Conservation (phyloP, 2,113 vertebrate genomes). For the Patagioenas fasciata region DNA sequence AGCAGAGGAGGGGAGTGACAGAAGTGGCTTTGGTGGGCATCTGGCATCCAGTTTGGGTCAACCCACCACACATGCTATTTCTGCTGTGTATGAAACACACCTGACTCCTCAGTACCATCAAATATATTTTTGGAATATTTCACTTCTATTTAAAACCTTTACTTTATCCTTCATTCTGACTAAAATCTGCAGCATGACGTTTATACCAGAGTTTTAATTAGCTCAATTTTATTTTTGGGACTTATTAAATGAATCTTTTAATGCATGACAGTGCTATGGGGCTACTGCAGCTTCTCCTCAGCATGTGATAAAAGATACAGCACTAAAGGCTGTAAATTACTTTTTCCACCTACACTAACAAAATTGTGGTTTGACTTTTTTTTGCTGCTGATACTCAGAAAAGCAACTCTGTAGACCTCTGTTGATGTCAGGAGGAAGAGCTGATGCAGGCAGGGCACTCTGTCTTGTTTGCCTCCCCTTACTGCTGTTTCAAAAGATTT, state of each 20-base stretch:
- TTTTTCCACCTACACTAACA: background rate
- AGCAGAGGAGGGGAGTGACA: background rate
- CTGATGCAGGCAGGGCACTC: background rate
- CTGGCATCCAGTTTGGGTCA: background rate
- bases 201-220: constrained; percentile 25
- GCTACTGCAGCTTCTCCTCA: background rate
- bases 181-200: background rate
- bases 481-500: background rate
- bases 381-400: background rate
- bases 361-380: background rate
- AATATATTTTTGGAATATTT: background rate
- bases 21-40: background rate
- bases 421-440: background rate
- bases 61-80: background rate
- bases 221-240: constrained; percentile 23
- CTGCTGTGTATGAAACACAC: background rate
- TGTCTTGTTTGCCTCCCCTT: background rate
- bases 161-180: background rate
- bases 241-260: background rate
- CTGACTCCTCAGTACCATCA: background rate
- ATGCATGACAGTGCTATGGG: background rate
- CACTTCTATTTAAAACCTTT: background rate
- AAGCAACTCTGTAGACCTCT: background rate
- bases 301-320: background rate
- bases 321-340: background rate